Evolutionary conservation across 2,888 invertebrate genomes (phyloP).

Genomic region (Argynnis bischoffii): DNA sequence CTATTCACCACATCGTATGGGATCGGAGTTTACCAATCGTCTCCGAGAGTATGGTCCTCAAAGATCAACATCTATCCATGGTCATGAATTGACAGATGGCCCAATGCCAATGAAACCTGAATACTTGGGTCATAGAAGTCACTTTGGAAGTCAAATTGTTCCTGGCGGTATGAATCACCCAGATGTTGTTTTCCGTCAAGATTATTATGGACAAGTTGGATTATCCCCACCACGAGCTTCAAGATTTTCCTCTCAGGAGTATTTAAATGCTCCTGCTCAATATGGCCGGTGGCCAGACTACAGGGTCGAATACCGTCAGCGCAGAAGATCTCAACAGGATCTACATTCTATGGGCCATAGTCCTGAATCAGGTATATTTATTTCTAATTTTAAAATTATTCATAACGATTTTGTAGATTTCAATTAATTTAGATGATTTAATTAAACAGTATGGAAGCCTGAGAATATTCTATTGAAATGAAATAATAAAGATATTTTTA

Average conservation of each 20-base stretch:
- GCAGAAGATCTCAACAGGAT: conserved; percentile 76
- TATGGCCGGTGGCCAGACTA: conserved; percentile 74
- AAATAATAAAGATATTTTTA: no score
- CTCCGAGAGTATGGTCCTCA: conserved; percentile 73
- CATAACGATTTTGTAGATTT: no score
- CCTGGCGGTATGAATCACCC: conserved; percentile 70
- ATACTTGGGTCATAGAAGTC: conserved; percentile 66
- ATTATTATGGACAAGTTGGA: conserved; percentile 69
- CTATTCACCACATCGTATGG: conserved; percentile 75
- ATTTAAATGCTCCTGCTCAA: conserved; percentile 71
- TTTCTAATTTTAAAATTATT: background rate
- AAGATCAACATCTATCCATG: conserved; percentile 75
- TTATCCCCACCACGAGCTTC: conserved; percentile 70
- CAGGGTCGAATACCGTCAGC: conserved; percentile 71
- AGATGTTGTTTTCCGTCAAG: conserved; percentile 74
- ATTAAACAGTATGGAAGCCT: no score
- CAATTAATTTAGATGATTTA: no score
- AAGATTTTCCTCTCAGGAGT: conserved; percentile 78
- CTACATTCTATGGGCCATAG: conserved; percentile 72
- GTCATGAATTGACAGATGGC: conserved; percentile 73
- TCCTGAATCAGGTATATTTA: conserved; percentile 68
- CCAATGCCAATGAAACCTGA: conserved; percentile 64
- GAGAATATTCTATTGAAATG: no score
- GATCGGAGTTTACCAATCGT: conserved; percentile 67
- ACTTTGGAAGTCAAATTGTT: conserved; percentile 70